A percentile compares a stretch with the other conserved stretches of the same genome.
These are phyloP conservation scores for Avahi laniger DNA, from an alignment of 2,797 vertebrate genomes.

Conservation along the genomic window DNA sequence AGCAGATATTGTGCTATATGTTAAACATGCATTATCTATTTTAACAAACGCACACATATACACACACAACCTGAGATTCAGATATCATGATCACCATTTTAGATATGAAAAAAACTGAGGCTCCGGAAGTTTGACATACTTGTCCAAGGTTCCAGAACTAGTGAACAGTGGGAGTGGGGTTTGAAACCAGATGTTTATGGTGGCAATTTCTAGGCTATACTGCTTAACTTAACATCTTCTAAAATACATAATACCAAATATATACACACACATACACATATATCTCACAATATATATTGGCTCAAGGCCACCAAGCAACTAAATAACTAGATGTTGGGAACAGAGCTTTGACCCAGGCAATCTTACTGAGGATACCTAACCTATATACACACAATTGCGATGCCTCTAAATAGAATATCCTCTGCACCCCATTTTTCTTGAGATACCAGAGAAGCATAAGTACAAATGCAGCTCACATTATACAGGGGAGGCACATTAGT, in stretches of 20 bases:
- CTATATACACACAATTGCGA: not conserved
- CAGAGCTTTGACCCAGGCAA: not conserved
- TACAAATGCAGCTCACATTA: not conserved
- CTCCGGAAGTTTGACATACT: not conserved
- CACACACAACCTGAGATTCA: not conserved
- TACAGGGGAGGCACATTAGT: not conserved
- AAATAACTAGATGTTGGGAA: not conserved
- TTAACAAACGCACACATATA: not conserved
- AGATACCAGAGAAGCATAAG: not conserved
- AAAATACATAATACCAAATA: not conserved
- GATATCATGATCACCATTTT: not conserved
- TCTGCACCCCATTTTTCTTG: conserved; percentile 6
- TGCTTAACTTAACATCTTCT: not conserved
- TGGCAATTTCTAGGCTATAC: not conserved
- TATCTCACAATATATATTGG: not conserved
- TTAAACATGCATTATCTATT: not conserved
- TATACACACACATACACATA: not conserved
- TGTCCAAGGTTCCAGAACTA: not conserved
- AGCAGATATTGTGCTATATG: not conserved
- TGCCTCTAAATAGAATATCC: not conserved
- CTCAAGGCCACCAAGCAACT: not conserved
- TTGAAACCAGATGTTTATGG: not conserved
- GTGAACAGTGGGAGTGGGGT: not conserved
- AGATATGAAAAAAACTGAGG: not conserved
- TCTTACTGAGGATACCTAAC: conserved; percentile 1